Conservation (phyloP, 2,113 vertebrate genomes). For the Perccottus glenii region DNA sequence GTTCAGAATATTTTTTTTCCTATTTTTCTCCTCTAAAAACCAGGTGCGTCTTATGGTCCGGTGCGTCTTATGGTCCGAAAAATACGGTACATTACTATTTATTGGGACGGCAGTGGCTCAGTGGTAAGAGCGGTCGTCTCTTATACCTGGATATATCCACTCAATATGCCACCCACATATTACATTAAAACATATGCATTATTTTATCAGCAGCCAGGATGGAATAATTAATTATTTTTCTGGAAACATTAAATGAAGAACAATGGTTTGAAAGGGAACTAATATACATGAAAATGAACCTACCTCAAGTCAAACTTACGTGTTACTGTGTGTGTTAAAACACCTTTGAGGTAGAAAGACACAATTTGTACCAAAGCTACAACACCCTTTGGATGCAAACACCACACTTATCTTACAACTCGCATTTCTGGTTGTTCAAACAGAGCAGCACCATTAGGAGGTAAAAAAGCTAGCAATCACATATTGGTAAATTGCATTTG, state of each 20-base stretch:
- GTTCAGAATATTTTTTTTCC: too few species aligned
- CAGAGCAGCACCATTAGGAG: conserved; percentile 3
- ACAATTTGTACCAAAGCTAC: neutral
- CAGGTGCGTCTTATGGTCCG: too few species aligned
- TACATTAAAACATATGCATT: too few species aligned
- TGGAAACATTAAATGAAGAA: neutral
- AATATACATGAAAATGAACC: neutral
- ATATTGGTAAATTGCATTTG: conserved; percentile 16
- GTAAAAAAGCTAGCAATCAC: neutral
- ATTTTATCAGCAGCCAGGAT: too few species aligned
- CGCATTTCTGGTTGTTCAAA: neutral
- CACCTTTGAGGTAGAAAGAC: neutral
- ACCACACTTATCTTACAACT: neutral
- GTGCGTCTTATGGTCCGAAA: too few species aligned
- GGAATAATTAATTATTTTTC: neutral
- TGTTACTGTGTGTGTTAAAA: neutral
- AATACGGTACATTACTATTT: too few species aligned
- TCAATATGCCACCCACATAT: too few species aligned
- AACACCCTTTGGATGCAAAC: neutral
- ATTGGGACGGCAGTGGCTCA: too few species aligned
- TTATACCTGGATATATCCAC: too few species aligned
- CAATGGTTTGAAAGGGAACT: neutral
- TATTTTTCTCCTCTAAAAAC: too few species aligned
- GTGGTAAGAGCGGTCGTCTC: too few species aligned
- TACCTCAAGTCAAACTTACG: neutral